phyloP scores from a whole-genome alignment of 2,113 vertebrate species.

The Vireo altiloquus region DNA sequence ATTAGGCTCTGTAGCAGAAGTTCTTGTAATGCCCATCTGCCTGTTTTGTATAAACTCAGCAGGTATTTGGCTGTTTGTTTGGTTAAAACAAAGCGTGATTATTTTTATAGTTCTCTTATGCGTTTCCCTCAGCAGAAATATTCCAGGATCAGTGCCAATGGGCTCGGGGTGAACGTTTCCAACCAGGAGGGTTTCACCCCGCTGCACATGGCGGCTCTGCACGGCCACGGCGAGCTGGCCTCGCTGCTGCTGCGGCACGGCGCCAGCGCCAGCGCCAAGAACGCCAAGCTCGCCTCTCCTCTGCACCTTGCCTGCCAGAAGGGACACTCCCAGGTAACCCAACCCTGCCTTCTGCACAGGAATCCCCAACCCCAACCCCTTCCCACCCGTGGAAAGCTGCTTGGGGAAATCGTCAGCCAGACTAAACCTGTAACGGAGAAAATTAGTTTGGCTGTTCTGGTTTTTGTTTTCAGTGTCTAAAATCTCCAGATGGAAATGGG shows the following conservation, averaged over 20 bases:
- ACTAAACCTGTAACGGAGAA: too few relatives aligned
- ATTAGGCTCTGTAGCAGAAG: neutral
- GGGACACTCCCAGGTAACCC: slow-evolving; percentile 65
- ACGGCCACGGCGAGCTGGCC: slow-evolving; percentile 77
- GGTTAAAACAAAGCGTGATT: neutral
- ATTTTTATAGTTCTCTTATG: neutral
- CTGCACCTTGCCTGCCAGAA: slow-evolving; percentile 92
- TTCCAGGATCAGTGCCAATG: slow-evolving; percentile 66
- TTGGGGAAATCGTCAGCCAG: neutral
- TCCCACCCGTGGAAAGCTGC: neutral
- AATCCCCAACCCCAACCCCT: too few relatives aligned
- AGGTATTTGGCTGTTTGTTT: neutral
- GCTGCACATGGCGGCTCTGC: slow-evolving; percentile 85
- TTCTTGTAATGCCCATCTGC: neutral
- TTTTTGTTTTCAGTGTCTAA: neutral
- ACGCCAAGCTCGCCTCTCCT: slow-evolving; percentile 76
- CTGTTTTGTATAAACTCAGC: neutral
- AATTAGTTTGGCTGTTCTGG: neutral
- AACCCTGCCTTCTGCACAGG: too few relatives aligned
- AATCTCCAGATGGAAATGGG: neutral
- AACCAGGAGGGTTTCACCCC: slow-evolving; percentile 81
- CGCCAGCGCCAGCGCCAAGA: slow-evolving; percentile 75
- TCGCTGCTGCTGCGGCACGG: slow-evolving; percentile 82
- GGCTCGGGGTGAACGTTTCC: slow-evolving; percentile 83
- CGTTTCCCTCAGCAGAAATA: slow-evolving; percentile 67